Evolutionary conservation across 2,888 invertebrate genomes (phyloP), one percentile per base, ranked within the genome.

Genomic region (Tinea trinotella): DNA sequence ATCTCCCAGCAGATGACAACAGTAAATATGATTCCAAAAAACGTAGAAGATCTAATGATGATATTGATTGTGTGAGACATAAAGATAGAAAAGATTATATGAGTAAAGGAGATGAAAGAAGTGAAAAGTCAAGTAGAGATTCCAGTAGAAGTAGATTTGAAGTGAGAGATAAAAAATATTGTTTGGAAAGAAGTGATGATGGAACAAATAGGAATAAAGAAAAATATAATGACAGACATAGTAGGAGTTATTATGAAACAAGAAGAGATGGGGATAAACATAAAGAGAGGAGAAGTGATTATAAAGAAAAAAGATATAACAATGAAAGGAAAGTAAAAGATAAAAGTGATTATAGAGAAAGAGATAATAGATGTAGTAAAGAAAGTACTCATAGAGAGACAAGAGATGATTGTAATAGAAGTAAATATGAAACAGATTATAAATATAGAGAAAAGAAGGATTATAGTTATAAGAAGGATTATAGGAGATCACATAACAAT

Each of bases 21-120:
- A 59, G 52, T 53, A 53, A 56, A 24, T 34, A 19, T 12, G 30
- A 56, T 1, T 34, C 13, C 10, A 10, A 54, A 44, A 9, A 55
- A 34, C 7, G 30, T 10, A 30, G 30, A 30, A 30, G 7, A 30
- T 30, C 30, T 30, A 30, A 30, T 30, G 7, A n/a, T n/a, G n/a
- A n/a, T n/a, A n/a, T n/a, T n/a, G n/a, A n/a, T n/a, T n/a, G n/a
- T n/a, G n/a, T n/a, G n/a, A n/a, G n/a, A n/a, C n/a, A n/a, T n/a
- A n/a, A 24, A 9, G 9, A 24, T 5, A 24, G 24, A 24, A 24
- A 9, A 24, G 24, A 24, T 7, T 24, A 24, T 5, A 24, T 24
- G 24, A 24, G 24, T 9, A 24, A 24, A 24, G 9, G 9, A 24
- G 24, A 24, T 5, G 6, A 24, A n/a, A n/a, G n/a, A n/a, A 7